Evolutionary conservation across 2,797 vertebrate genomes (phyloP), one percentile per base, ranked within the genome.

Genomic region (Remorina albescens): DNA sequence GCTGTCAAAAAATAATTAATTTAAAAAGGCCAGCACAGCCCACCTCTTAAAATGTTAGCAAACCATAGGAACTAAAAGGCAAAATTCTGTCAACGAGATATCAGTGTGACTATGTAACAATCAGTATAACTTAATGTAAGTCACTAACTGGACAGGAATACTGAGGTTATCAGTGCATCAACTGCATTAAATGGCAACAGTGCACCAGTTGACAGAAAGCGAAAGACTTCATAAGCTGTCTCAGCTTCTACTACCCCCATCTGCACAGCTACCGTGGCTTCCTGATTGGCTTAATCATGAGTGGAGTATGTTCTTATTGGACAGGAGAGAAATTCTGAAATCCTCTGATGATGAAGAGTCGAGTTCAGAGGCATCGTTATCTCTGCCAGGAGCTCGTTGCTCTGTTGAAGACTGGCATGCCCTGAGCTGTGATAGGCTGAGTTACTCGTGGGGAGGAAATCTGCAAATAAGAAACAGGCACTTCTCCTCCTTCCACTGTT

Each of bases 381-480:
- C 47, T 78, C 81, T 83, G 80, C 80, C 73, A 87, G 82, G 81
- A 88, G 79, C 87, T 81, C 77, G 73, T 72, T 84, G 76, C 87
- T 88, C 69, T 2, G 69, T 80, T 86, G 72, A 75, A 88, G 68
- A 82, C 88, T 25, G 66, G 77, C 83, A 55, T 90, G 89, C 85
- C 87, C 87, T 91, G 88, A 88, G 84, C 92, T 82, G 67, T 91
- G 92, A 95, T 95, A 95, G 94, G 94, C 88, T 87, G 86, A 74
- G 54, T 84, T 81, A 84, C 86, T 83, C 85, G 81, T 65, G 73
- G 89, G 90, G 89, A 89, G 80, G 80, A 85, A 90, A 84, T 91
- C 92, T 91, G 83, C 90, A 91, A 93, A 93, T 93, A 94, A 92
- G 89, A 92, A 89, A 88, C 80, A 67, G 79, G 84, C 81, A 86